Conservation (phyloP, 2,797 vertebrate genomes). For the Muraenolepis orangiensis region DNA sequence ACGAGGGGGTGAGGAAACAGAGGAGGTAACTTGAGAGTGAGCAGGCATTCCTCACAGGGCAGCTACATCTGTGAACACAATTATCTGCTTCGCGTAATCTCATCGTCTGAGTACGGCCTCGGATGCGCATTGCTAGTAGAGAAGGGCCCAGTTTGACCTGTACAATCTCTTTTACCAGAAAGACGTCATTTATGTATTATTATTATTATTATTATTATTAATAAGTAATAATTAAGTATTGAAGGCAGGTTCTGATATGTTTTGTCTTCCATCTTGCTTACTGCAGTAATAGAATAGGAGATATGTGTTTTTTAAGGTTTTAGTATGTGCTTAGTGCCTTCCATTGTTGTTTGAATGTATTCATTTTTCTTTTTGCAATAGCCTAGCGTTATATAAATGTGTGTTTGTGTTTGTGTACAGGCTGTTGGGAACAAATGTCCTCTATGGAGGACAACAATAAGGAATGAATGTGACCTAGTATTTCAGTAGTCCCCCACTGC, state of each 20-base stretch:
- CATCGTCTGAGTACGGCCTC: conserved; percentile 52
- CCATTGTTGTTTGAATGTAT: neutral
- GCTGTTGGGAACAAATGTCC: neutral
- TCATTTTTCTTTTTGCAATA: neutral
- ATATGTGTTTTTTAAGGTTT: neutral
- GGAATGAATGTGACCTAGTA: neutral
- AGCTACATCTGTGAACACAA: conserved; percentile 74
- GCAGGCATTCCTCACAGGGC: conserved; percentile 73
- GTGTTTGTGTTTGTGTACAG: neutral
- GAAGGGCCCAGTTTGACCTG: neutral
- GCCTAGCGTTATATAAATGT: too few relatives aligned
- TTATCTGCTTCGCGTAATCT: conserved; percentile 70
- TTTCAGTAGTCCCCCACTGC: neutral
- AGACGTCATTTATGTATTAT: too few relatives aligned
- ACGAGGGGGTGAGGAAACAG: conserved; percentile 42
- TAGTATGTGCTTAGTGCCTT: neutral
- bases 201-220: too few relatives aligned
- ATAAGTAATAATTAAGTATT: too few relatives aligned
- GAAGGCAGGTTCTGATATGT: neutral
- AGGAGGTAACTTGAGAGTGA: conserved; percentile 71
- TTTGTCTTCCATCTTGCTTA: neutral
- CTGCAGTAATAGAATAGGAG: neutral
- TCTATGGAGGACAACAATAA: neutral
- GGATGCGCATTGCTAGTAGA: conserved; percentile 14
- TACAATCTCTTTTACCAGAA: too few relatives aligned